Conservation (phyloP, 2,113 vertebrate species). For the Mixornis gularis region DNA sequence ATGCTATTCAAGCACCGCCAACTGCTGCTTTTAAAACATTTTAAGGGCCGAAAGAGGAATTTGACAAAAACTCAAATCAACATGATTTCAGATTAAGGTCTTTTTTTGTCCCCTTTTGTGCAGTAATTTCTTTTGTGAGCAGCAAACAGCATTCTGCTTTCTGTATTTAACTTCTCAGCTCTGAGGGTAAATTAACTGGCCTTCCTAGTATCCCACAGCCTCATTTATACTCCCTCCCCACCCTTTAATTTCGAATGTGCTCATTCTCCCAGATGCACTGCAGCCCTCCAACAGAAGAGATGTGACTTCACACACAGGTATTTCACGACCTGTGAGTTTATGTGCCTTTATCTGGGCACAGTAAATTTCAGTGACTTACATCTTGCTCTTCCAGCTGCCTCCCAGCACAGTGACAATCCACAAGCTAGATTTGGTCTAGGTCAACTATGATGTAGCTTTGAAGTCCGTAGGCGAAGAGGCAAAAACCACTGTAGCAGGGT, state of each 20-base stretch:
- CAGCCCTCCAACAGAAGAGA: neutral
- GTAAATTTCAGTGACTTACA: too few species aligned
- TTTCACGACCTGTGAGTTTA: neutral
- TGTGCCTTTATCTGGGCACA: neutral
- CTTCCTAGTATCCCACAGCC: neutral
- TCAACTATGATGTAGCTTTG: fast-evolving
- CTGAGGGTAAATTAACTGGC: neutral
- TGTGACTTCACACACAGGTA: neutral
- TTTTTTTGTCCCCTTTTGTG: neutral
- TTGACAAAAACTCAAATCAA: neutral
- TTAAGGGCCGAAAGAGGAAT: neutral
- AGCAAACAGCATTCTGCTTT: neutral
- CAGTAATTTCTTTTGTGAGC: neutral
- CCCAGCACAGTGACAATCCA: fast-evolving
- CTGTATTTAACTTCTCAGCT: neutral
- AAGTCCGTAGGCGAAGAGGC: neutral
- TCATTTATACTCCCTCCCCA: neutral
- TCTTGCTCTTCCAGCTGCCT: neutral
- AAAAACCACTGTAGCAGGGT: neutral
- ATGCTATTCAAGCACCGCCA: fast-evolving
- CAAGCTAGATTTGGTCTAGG: too few species aligned
- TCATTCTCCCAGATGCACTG: neutral
- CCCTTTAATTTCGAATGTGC: neutral
- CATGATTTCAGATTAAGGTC: neutral
- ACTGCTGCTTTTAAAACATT: neutral